Evolutionary conservation across 2,797 vertebrate species (phyloP).

Genomic region (Acanthis flammea): DNA sequence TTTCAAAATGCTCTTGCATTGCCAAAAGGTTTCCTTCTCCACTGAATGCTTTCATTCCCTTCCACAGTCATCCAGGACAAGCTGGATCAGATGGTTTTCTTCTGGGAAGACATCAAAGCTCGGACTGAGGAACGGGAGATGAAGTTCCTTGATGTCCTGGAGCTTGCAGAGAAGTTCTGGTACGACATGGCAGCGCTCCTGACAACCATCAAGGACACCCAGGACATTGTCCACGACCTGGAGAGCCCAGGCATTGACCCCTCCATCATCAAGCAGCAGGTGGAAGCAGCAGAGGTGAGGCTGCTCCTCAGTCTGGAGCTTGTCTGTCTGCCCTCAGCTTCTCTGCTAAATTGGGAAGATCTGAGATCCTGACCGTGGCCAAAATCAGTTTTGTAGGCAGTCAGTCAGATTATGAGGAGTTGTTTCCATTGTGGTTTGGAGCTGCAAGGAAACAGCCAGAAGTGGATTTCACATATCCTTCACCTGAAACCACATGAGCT

Average conservation of each 20-base stretch:
- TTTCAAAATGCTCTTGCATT: background rate
- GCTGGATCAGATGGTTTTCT: slow-evolving; percentile 90
- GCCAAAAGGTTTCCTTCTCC: background rate
- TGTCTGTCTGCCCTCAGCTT: background rate
- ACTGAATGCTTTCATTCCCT: background rate
- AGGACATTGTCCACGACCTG: slow-evolving; percentile 94
- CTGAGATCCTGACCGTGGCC: accelerated
- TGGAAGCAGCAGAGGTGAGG: slow-evolving; percentile 93
- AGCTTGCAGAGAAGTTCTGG: slow-evolving; percentile 97
- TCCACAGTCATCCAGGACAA: slow-evolving; percentile 82
- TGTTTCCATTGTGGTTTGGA: background rate
- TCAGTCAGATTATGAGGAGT: accelerated
- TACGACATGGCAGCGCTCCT: slow-evolving; percentile 93
- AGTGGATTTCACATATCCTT: background rate
- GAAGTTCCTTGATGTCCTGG: slow-evolving; percentile 93
- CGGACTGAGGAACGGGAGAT: slow-evolving; percentile 91
- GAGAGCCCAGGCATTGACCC: slow-evolving; percentile 97
- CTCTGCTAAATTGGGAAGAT: background rate
- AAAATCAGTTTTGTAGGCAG: background rate
- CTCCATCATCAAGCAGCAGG: slow-evolving; percentile 98
- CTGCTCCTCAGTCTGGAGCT: background rate
- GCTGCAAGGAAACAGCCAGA: accelerated
- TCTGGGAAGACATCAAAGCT: slow-evolving; percentile 97
- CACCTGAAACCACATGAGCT: background rate
- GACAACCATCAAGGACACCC: slow-evolving; percentile 93